Evolutionary conservation across 2,888 invertebrate species (phyloP).

Genomic region (Caradrina kadenii): DNA sequence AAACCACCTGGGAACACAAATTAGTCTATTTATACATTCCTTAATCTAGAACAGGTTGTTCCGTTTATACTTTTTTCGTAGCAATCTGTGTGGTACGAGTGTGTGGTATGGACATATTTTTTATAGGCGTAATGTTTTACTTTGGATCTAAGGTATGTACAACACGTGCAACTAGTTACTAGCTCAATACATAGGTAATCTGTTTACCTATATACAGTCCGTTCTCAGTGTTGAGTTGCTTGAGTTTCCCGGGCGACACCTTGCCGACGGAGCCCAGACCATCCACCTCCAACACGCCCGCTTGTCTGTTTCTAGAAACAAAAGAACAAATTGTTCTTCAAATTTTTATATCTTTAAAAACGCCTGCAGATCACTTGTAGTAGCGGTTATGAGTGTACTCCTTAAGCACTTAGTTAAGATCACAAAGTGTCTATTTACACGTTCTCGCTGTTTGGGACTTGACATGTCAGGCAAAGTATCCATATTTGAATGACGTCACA

Average conservation of each 20-base stretch:
- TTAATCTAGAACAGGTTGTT: background rate
- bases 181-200: rapidly evolving
- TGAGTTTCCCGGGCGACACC: conserved; percentile 95
- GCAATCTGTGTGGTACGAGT: background rate
- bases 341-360: background rate
- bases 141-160: too few relatives aligned
- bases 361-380: background rate
- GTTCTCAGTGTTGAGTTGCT: conserved; percentile 96
- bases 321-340: background rate
- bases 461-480: too few relatives aligned
- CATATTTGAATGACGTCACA: too few relatives aligned
- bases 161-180: too few relatives aligned
- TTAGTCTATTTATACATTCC: background rate
- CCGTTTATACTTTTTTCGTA: background rate
- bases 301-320: conserved; percentile 94
- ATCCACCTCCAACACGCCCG: conserved; percentile 97
- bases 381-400: too few relatives aligned
- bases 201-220: conserved; percentile 96
- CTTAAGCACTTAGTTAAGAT: too few relatives aligned
- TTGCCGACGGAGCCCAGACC: conserved; percentile 95
- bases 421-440: too few relatives aligned
- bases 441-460: too few relatives aligned
- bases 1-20: conserved; percentile 93
- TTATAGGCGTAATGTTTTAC: conserved; percentile 1
- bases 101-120: background rate